A percentile compares a stretch with the other conserved stretches of the same genome.
Evolutionary conservation across 1,140 invertebrate species (phyloP).

Genomic region (Lordiphosa mommai): DNA sequence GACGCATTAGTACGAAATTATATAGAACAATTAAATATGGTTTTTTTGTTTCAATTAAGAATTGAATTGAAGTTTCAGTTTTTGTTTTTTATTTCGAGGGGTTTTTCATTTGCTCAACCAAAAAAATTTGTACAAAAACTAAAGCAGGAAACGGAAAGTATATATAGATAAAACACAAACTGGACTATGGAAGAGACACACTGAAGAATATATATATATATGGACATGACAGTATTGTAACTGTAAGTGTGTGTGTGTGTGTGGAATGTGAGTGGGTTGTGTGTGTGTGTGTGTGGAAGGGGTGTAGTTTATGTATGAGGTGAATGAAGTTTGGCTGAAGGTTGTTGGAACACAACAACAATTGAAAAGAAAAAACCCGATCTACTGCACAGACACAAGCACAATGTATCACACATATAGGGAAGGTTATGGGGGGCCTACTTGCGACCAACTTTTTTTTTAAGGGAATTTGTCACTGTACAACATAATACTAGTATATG

Average conservation of each 20-base stretch:
- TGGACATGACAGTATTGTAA: slow-evolving; percentile 49
- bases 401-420: slow-evolving; percentile 44
- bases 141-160: slow-evolving; percentile 39
- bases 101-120: slow-evolving; percentile 57
- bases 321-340: slow-evolving; percentile 39
- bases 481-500: slow-evolving; percentile 54
- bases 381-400: slow-evolving; percentile 75
- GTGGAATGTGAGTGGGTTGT: slow-evolving; percentile 14
- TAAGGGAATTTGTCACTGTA: slow-evolving; percentile 52
- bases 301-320: slow-evolving; percentile 16
- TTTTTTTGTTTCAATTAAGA: slow-evolving; percentile 65
- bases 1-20: slow-evolving; percentile 82
- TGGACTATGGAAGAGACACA: slow-evolving; percentile 16
- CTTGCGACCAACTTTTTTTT: slow-evolving; percentile 5
- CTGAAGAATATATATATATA: slow-evolving; percentile 7
- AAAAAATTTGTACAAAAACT: slow-evolving; percentile 33
- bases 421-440: not conserved
- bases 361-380: slow-evolving; percentile 36
- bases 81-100: slow-evolving; percentile 35
- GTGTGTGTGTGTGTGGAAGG: slow-evolving; percentile 21
- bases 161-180: slow-evolving; percentile 15
- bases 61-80: slow-evolving; percentile 64
- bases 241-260: slow-evolving; percentile 29
- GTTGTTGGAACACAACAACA: slow-evolving; percentile 22
- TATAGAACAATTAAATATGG: slow-evolving; percentile 78